Conservation (phyloP, 2,113 vertebrate genomes). For the Verasper variegatus region DNA sequence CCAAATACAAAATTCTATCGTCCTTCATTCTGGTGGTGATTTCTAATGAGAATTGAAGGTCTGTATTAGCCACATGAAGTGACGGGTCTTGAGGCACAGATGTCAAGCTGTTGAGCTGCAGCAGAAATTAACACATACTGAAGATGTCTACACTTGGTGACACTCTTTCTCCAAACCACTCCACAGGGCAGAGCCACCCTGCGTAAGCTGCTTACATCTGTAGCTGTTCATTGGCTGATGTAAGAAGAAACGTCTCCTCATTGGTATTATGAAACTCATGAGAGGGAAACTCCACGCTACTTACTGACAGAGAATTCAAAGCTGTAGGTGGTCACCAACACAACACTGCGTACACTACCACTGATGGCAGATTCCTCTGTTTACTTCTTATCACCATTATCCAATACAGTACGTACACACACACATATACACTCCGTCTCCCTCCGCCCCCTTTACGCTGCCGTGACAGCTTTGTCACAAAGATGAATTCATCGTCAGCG, state of each 20-base stretch:
- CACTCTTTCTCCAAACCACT: conserved; percentile 41
- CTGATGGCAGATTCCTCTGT: conserved; percentile 27
- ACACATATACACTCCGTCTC: conserved; percentile 43
- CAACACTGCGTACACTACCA: conserved; percentile 10
- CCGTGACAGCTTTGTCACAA: conserved; percentile 84
- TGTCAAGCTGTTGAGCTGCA: conserved; percentile 50
- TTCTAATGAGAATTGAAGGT: too few relatives aligned
- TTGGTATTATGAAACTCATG: too few relatives aligned
- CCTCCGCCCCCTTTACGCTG: conserved; percentile 60
- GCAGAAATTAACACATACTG: conserved; percentile 37
- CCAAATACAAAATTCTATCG: too few relatives aligned
- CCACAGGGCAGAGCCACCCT: conserved; percentile 23
- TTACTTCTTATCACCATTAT: conserved; percentile 49
- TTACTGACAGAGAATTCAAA: neutral
- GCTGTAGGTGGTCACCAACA: conserved; percentile 6
- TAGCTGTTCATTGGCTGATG: too few relatives aligned
- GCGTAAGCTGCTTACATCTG: too few relatives aligned
- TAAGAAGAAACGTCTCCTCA: too few relatives aligned
- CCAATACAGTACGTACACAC: conserved; percentile 37
- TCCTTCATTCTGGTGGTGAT: too few relatives aligned
- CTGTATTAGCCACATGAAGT: neutral
- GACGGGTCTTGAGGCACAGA: neutral
- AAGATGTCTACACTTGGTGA: conserved; percentile 40
- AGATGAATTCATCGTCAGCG: conserved; percentile 86
- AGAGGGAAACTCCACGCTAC: too few relatives aligned